Base-by-base conservation (phyloP, 2,113 vertebrate genomes). In the Protobothrops mucrosquamatus region DNA sequence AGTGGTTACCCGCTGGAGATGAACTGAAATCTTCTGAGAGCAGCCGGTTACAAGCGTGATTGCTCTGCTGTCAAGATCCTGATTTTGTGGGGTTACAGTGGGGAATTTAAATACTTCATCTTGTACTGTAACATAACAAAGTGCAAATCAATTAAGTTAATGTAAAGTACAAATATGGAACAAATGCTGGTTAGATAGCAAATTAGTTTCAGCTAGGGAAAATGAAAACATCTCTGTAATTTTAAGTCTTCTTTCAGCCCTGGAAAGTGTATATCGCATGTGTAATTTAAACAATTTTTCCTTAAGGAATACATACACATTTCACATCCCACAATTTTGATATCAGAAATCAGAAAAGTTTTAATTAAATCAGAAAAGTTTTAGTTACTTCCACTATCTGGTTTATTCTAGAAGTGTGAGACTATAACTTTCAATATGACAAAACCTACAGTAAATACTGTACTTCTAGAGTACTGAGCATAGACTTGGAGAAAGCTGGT, bases 101-200 rank as follows among this genome's bases (percentile, higher is more conserved):
- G 99, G 98, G 92, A 99, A 99, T 93, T 98, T 98, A 92, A 99
- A 99, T 81, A 99, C 98, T 89, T 99, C 98, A 46, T 99, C 98
- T 94, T 99, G 98, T 81, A 97, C 99, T 99, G 97, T 57, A 97
- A 96, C 88, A 93, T 91, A 95, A 9, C 88, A n/a, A 48, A 89
- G 59, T 6, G 29, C 59, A 61, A 22, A 93, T 10, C 61, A 46
- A 23, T 86, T 52, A 51, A 56, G 29, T 89, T 9, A 89, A 26
- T 85, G 46, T 57, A 48, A 57, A 92, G 2, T 39, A 57, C 54
- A 56, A 22, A 22, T 56, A 23, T 39, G 20, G 55, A 89, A 57
- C 54, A 89, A 23, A 81, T 34, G 15, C 6, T 81, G 56, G 39
- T 24, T 48, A 26, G 24, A 89, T 39, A 61, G 3, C n/a, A 39